Percentiles rank a stretch among this genome's conserved stretches.
Evolutionary conservation across 2,888 invertebrate species (phyloP).

Genomic region (Caenorhabditis zanzibari): DNA sequence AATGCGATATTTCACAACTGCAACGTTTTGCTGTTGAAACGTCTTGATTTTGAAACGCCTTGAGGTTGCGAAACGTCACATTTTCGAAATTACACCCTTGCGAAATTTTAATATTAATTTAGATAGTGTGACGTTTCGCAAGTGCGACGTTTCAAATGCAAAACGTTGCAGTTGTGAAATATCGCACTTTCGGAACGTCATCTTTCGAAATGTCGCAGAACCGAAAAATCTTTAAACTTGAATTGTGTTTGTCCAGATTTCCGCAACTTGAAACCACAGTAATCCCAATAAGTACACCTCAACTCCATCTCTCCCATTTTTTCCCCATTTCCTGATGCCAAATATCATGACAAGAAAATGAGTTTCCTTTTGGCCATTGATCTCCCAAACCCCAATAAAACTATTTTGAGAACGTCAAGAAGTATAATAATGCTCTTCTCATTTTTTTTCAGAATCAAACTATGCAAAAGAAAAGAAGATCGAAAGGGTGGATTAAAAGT

Average conservation of each 20-base stretch:
- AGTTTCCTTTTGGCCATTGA: slow-evolving; percentile 15
- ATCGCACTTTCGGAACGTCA: no score
- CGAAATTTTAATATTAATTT: no score
- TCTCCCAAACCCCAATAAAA: slow-evolving; percentile 16
- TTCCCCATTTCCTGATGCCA: not conserved
- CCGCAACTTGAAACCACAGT: not conserved
- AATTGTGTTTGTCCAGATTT: not conserved
- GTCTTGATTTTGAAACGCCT: no score
- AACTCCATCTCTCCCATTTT: not conserved
- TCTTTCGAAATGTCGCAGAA: no score
- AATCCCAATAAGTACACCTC: slow-evolving; percentile 3
- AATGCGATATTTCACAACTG: no score
- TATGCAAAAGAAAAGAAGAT: slow-evolving; percentile 1
- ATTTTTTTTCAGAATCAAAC: not conserved
- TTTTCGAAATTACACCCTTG: no score
- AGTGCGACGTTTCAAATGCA: no score
- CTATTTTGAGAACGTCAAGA: slow-evolving; percentile 17
- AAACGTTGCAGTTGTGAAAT: no score
- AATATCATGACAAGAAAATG: slow-evolving; percentile 29
- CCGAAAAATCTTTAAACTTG: no score
- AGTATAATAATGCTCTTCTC: not conserved
- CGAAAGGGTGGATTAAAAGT: slow-evolving; percentile 22
- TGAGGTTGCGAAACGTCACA: no score
- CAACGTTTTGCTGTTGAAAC: no score
- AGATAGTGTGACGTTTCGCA: no score